Percentiles rank a stretch among this genome's conserved stretches.
Evolutionary conservation across 2,113 vertebrate species (phyloP).

Genomic region (Myiozetetes cayanensis): DNA sequence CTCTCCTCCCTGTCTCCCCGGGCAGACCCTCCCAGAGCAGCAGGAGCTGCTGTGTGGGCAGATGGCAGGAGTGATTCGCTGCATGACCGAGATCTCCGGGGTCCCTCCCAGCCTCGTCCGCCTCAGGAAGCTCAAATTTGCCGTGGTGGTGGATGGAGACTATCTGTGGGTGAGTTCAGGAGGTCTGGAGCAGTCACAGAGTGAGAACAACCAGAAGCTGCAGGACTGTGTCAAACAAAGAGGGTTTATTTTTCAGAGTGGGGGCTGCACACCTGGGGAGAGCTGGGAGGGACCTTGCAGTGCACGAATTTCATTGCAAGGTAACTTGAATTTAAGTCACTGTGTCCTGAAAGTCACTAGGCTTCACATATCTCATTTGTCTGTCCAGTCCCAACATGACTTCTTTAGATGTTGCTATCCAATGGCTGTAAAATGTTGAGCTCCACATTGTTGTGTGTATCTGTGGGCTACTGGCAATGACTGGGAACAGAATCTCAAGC

Average conservation of each 20-base stretch:
- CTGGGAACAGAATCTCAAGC: neutral
- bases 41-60: slow-evolving; percentile 87
- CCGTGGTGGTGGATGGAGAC: slow-evolving; percentile 70
- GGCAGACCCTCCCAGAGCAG: slow-evolving; percentile 76
- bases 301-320: neutral
- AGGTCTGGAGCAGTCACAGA: neutral
- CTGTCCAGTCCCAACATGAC: neutral
- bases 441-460: rapidly evolving
- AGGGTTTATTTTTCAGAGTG: neutral
- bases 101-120: slow-evolving; percentile 71
- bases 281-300: neutral
- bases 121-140: slow-evolving; percentile 81
- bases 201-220: too few relatives aligned
- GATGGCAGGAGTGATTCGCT: slow-evolving; percentile 80
- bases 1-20: neutral
- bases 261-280: neutral
- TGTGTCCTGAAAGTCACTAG: rapidly evolving
- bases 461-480: neutral
- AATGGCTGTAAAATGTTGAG: neutral
- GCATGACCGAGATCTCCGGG: slow-evolving; percentile 74
- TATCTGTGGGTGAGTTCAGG: slow-evolving; percentile 80
- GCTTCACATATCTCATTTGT: rapidly evolving
- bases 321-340: neutral
- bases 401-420: neutral
- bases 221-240: neutral